Conservation (phyloP, 1,140 invertebrate species). For the Physella acuta region DNA sequence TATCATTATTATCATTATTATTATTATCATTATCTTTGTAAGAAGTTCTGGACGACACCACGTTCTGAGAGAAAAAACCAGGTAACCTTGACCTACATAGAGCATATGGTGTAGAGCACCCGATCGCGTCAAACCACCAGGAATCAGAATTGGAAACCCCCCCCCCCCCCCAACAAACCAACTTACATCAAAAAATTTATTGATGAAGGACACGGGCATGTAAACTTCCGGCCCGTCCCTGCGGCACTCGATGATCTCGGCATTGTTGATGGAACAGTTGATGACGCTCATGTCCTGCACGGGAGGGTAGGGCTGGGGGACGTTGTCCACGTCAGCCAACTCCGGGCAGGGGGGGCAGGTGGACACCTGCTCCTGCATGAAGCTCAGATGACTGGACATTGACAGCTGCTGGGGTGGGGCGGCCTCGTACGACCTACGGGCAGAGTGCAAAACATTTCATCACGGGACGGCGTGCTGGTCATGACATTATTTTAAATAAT, state of each 20-base stretch:
- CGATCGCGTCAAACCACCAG: too few species aligned
- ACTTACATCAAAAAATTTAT: conserved; percentile 12
- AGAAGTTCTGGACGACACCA: too few species aligned
- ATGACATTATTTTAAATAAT: too few species aligned
- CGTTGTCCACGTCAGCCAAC: neutral
- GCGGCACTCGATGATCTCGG: neutral
- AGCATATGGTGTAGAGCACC: too few species aligned
- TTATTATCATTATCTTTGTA: too few species aligned
- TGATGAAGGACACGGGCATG: conserved; percentile 18
- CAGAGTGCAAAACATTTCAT: too few species aligned
- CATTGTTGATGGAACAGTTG: conserved; percentile 10
- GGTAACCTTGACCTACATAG: too few species aligned
- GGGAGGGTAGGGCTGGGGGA: neutral
- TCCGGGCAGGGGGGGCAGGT: conserved; percentile 2
- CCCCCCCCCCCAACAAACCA: too few species aligned
- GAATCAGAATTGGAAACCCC: too few species aligned
- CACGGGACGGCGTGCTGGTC: too few species aligned
- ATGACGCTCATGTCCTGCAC: neutral
- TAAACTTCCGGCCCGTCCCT: neutral
- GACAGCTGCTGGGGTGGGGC: neutral
- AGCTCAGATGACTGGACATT: neutral
- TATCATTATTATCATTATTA: too few species aligned
- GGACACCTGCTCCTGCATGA: neutral
- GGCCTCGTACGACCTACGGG: neutral
- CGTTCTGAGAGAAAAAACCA: too few species aligned